Evolutionary conservation across 1,140 invertebrate genomes (phyloP), one percentile per base, ranked within the genome.

Genomic region (Aphis gossypii): DNA sequence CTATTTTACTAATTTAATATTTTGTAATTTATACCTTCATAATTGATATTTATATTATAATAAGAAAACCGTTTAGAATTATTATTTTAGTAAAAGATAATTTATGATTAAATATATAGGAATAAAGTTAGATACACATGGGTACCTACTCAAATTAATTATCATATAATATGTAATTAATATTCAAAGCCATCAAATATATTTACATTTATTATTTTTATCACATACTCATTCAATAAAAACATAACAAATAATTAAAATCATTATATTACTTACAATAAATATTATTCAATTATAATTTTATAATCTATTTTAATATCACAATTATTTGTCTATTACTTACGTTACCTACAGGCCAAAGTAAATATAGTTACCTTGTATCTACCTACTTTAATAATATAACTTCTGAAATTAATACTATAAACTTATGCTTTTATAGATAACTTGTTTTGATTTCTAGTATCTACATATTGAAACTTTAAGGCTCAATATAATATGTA

Each of bases 231-330:
- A 76, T n/a, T 76, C 30, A 35, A 76, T 30, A 18, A 76, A 76
- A 76, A 76, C 14, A 60, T 60, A 76, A 76, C 14, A 76, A 76
- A 76, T n/a, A 76, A 18, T 20, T n/a, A 76, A 76, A 30, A n/a
- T 76, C 30, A 76, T 76, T 76, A n/a, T 76, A 76, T 35, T 76
- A 76, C 5, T 4, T 76, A 76, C 60, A 76, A 35, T n/a, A 76
- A 76, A n/a, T 84, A 30, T 84, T 44, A 41, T 83, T 20, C 41
- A 23, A 83, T 21, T 41, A 38, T 8, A 23, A 44, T 84, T 41
- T 44, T 5, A 48, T 44, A 46, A 46, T 48, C 44, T 87, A 87
- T 87, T 87, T 87, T 44, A 87, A 48, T 86, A 87, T 87, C 84
- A 87, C 84, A 38, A 83, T 41, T 76, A 76, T n/a, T 76, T 76